Evolutionary conservation across 2,797 vertebrate species (phyloP).

Genomic region (Otus scops): DNA sequence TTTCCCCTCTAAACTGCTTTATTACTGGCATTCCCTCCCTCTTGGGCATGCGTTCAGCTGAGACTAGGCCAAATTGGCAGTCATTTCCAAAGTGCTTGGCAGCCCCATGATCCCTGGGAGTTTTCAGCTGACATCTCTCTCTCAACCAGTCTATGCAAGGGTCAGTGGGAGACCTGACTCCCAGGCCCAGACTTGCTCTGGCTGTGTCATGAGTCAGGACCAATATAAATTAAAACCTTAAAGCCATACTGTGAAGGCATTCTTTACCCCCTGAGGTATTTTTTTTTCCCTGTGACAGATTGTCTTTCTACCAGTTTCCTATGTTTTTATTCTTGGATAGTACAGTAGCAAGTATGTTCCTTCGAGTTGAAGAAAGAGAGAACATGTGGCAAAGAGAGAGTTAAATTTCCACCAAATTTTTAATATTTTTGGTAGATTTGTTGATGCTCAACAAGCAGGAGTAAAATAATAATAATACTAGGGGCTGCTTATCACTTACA

Average conservation of each 20-base stretch:
- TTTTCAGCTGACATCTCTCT: conserved; percentile 84
- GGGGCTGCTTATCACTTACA: conserved; percentile 70
- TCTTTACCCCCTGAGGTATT: conserved; percentile 77
- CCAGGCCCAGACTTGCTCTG: conserved; percentile 80
- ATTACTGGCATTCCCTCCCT: conserved; percentile 85
- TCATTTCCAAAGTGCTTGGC: conserved; percentile 88
- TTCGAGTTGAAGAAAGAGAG: background rate
- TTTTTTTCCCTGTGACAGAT: conserved; percentile 49
- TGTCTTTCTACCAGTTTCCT: conserved; percentile 40
- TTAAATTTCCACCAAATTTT: conserved; percentile 63
- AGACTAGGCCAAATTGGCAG: conserved; percentile 95
- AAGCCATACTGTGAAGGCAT: conserved; percentile 85
- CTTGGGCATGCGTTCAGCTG: conserved; percentile 87
- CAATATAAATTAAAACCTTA: conserved; percentile 90
- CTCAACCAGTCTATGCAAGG: conserved; percentile 83
- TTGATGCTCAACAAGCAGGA: conserved; percentile 73
- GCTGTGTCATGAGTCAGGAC: conserved; percentile 86
- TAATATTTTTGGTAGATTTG: conserved; percentile 73
- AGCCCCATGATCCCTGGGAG: conserved; percentile 86
- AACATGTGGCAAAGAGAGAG: conserved; percentile 27
- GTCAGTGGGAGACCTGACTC: conserved; percentile 84
- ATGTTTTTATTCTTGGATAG: conserved; percentile 20
- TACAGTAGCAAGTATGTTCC: background rate
- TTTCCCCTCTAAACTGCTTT: conserved; percentile 89
- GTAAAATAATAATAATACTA: conserved; percentile 74